Percentiles rank a stretch among this genome's conserved stretches.
Evolutionary conservation across 1,140 invertebrate species (phyloP).

Genomic region (Drosophila tani): DNA sequence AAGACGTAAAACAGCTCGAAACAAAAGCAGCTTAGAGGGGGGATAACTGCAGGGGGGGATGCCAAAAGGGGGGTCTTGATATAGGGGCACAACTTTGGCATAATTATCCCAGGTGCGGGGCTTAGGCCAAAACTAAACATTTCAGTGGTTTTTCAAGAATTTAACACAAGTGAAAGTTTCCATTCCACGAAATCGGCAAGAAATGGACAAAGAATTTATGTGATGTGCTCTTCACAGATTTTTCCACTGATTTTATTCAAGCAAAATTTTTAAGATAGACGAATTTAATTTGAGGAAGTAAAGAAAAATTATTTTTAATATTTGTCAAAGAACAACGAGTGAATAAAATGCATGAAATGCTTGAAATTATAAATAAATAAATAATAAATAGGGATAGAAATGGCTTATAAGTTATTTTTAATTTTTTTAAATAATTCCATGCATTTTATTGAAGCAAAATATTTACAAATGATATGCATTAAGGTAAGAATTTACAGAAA

Average conservation of each 20-base stretch:
- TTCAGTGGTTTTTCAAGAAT: slow-evolving; percentile 14
- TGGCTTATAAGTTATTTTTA: too few relatives aligned
- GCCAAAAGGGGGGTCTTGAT: slow-evolving; percentile 9
- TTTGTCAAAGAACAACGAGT: too few relatives aligned
- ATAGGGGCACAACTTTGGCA: slow-evolving; percentile 35
- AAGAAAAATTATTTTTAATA: too few relatives aligned
- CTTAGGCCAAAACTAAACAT: slow-evolving; percentile 41
- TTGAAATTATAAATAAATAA: too few relatives aligned
- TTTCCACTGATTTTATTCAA: background rate
- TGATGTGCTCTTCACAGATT: background rate
- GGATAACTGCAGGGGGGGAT: background rate
- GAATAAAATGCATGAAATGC: too few relatives aligned
- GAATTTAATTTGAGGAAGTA: too few relatives aligned
- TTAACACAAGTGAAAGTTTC: slow-evolving; percentile 15
- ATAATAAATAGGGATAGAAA: too few relatives aligned
- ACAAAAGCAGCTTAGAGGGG: slow-evolving; percentile 26
- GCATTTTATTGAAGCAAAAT: too few relatives aligned
- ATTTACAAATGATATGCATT: too few relatives aligned
- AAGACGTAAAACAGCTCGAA: slow-evolving; percentile 58
- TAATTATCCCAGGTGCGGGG: slow-evolving; percentile 38
- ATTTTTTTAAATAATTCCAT: too few relatives aligned
- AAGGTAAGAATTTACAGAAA: too few relatives aligned
- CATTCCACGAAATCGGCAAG: background rate
- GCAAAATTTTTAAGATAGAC: background rate
- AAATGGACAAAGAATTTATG: background rate